Percentiles rank a stretch among this genome's conserved stretches.
These are phyloP conservation scores for Falco biarmicus DNA, from an alignment of 2,797 vertebrate species.

Conservation along the genomic window DNA sequence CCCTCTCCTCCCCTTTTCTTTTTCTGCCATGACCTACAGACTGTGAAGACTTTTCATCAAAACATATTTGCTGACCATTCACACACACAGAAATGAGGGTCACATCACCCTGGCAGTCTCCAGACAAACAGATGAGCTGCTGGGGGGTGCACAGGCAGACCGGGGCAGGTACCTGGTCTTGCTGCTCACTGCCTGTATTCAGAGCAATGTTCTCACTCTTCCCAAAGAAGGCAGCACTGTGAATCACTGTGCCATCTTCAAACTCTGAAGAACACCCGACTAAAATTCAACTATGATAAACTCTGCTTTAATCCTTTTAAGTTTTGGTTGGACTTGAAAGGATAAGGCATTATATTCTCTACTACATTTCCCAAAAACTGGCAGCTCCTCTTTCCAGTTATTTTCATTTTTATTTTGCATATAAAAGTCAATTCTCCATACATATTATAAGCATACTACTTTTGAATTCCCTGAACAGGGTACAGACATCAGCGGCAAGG, in stretches of 20 bases:
- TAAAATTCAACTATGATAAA: neutral
- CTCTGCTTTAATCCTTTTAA: neutral
- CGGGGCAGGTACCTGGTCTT: neutral
- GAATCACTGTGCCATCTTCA: neutral
- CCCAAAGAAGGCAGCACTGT: neutral
- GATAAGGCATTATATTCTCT: neutral
- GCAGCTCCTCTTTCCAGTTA: neutral
- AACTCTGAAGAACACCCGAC: neutral
- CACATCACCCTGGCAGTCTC: neutral
- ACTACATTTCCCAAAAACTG: neutral
- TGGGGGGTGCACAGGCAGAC: neutral
- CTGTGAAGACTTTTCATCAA: neutral
- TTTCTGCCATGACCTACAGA: neutral
- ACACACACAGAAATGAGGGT: rapidly evolving
- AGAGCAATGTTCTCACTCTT: neutral
- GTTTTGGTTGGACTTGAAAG: neutral
- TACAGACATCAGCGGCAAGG: neutral
- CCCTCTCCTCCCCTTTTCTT: neutral
- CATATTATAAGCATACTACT: neutral
- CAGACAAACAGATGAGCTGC: neutral
- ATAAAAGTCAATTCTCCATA: neutral
- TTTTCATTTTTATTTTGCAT: neutral
- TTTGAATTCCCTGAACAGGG: neutral
- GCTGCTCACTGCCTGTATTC: neutral
- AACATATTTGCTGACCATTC: neutral